Evolutionary conservation across 2,797 vertebrate species (phyloP), one percentile per base, ranked within the genome.

Genomic region (Scolopax bukidnonensis): DNA sequence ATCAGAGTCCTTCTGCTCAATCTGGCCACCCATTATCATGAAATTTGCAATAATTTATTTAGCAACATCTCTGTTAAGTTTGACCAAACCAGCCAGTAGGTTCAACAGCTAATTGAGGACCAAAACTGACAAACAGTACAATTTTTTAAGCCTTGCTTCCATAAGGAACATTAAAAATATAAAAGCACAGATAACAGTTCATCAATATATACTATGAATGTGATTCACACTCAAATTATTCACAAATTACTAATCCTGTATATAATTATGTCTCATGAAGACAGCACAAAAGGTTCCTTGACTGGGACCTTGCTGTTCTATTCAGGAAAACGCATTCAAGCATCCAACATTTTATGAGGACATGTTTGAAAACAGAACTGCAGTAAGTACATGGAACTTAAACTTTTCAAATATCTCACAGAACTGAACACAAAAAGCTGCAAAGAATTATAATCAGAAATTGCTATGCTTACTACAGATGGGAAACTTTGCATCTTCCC

Each of bases 261-360:
- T 93, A 90, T 50, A 51, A 92, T 64, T 87, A 92, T 91, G 88
- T 95, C 65, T 96, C 86, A 94, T 17, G 38, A 75, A 87, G 80
- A 84, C 40, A 76, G 60, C 32, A 95, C 61, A 93, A 88, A 97
- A 93, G 63, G 53, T 80, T 89, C 51, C 80, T 91, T 84, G 56
- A 69, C 33, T 61, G 59, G 61, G 38, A 79, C 63, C 71, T 67
- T 85, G 64, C 54, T 83, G 41, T 85, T 87, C 75, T 85, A 50
- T 69, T 79, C 82, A 92, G 81, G 67, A 89, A 87, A 92, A 89
- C 23, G 71, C 25, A 89, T 61, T 82, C 27, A 64, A 67, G 32
- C 21, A 84, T 68, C 71, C 41, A 43, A 43, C 17, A 43, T 43
- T 75, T 87, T 57, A 64, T 27, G 69, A 76, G 50, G 50, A 81